phyloP scores from a whole-genome alignment of 2,113 vertebrate genomes.

The Brachyistius frenatus region DNA sequence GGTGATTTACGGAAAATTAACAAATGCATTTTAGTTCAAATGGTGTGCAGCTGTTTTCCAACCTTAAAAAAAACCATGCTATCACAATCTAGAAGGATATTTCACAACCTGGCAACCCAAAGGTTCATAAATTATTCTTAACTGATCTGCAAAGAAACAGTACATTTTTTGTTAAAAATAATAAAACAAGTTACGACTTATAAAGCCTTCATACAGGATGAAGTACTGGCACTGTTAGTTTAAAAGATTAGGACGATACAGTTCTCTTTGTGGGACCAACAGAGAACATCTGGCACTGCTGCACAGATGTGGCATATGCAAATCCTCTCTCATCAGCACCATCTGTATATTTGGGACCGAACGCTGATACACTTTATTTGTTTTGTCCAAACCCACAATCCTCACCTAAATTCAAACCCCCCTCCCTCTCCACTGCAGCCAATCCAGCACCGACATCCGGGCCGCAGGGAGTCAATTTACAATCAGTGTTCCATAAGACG shows the following conservation, averaged over 20 bases:
- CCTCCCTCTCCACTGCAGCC: slow-evolving; percentile 47
- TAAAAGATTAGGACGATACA: slow-evolving; percentile 13
- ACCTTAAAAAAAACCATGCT: background rate
- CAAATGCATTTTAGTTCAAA: background rate
- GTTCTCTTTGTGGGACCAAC: slow-evolving; percentile 11
- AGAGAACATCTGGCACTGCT: background rate
- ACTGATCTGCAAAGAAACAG: slow-evolving; percentile 11
- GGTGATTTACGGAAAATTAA: background rate
- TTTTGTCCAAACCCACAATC: slow-evolving; percentile 25
- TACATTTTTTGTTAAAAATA: background rate
- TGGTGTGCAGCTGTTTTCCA: background rate
- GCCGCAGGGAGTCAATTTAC: slow-evolving; percentile 58
- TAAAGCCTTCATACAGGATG: slow-evolving; percentile 17
- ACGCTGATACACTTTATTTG: slow-evolving; percentile 29
- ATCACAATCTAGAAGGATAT: background rate
- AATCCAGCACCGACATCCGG: slow-evolving; percentile 60
- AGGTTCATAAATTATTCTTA: background rate
- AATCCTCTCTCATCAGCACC: slow-evolving; percentile 31
- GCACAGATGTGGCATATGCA: slow-evolving; percentile 4
- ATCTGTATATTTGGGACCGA: slow-evolving; percentile 13
- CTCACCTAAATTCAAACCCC: slow-evolving; percentile 29
- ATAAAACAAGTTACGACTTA: slow-evolving; percentile 18
- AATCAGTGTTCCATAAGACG: slow-evolving; percentile 36
- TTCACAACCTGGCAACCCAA: slow-evolving; percentile 14
- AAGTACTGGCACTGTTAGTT: background rate